Evolutionary conservation across 2,888 invertebrate genomes (phyloP).

Genomic region (Melinaea marsaeus): DNA sequence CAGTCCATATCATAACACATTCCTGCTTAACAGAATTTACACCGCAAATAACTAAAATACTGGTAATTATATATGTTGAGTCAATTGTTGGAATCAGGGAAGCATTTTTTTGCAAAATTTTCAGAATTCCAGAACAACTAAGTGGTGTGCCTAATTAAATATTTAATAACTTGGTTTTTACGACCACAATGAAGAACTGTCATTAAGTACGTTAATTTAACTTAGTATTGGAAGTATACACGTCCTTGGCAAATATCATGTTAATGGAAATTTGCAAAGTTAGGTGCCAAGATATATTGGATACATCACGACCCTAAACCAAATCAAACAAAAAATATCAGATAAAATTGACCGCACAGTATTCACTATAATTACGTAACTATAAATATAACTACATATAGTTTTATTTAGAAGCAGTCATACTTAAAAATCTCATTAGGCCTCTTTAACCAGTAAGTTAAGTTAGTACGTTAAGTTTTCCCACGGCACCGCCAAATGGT

Average conservation of each 20-base stretch:
- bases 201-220: constrained; percentile 7
- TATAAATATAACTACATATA: too few species aligned
- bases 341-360: too few species aligned
- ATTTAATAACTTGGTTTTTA: too few species aligned
- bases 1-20: constrained; percentile 22
- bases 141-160: background rate
- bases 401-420: too few species aligned
- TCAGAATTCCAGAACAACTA: constrained; percentile 19
- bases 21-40: constrained; percentile 20
- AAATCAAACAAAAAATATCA: too few species aligned
- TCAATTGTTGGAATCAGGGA: constrained; percentile 28
- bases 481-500: constrained; percentile 71
- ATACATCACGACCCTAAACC: too few species aligned
- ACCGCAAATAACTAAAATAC: constrained; percentile 22
- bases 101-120: constrained; percentile 21
- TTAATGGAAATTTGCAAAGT: too few species aligned
- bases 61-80: constrained; percentile 14
- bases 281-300: too few species aligned
- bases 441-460: too few species aligned
- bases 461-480: constrained; percentile 68
- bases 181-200: background rate
- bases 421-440: too few species aligned
- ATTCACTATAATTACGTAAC: too few species aligned
- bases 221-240: background rate
- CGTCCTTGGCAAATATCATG: too few species aligned